Evolutionary conservation across 2,113 vertebrate genomes (phyloP).

Genomic region (Mormyrus iriodes): DNA sequence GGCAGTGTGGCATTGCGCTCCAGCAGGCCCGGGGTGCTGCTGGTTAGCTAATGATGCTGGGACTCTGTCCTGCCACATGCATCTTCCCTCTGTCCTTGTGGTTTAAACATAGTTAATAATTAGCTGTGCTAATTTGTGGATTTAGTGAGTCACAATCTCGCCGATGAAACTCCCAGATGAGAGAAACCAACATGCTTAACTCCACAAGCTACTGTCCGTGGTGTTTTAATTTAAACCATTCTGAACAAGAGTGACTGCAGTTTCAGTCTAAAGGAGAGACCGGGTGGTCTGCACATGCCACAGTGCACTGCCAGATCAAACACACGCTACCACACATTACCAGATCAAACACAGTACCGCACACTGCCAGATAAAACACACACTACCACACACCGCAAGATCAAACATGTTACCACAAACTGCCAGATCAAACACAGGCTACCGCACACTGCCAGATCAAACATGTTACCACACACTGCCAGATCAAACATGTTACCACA

Average conservation of each 20-base stretch:
- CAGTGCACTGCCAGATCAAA: not conserved
- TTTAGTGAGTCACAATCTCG: not conserved
- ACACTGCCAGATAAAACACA: not conserved
- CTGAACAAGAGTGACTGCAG: not conserved
- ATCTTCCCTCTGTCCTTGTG: not conserved
- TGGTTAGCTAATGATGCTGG: not conserved
- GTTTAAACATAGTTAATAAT: not conserved
- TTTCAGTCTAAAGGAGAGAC: not conserved
- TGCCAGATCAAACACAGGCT: no score
- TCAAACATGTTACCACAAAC: no score
- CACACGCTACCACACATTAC: not conserved
- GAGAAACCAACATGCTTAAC: not conserved
- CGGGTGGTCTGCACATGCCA: not conserved
- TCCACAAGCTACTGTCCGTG: not conserved
- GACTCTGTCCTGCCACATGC: not conserved
- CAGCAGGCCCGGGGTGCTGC: not conserved
- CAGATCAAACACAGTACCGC: not conserved
- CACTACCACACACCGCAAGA: not conserved
- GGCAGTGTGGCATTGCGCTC: not conserved
- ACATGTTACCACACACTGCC: not conserved
- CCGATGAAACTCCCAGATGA: not conserved
- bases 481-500: not conserved
- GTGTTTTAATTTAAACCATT: not conserved
- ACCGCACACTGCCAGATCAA: no score
- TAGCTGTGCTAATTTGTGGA: constrained; percentile 7